Evolutionary conservation across 2,888 invertebrate genomes (phyloP).

Genomic region (Lithosia quadra): DNA sequence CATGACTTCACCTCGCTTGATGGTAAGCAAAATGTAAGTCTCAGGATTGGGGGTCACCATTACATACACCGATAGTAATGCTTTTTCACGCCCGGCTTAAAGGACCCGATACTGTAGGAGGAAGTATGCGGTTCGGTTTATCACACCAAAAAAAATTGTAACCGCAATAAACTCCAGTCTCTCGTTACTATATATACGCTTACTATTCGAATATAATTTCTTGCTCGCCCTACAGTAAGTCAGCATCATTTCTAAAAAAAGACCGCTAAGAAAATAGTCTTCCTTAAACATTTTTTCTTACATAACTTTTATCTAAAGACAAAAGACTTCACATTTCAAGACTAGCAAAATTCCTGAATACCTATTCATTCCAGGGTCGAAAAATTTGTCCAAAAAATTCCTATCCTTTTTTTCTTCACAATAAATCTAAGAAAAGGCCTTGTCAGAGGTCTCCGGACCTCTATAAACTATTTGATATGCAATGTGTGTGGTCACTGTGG

Average conservation of each 20-base stretch:
- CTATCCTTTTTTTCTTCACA: constrained; percentile 15
- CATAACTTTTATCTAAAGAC: not conserved
- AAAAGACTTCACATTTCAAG: not conserved
- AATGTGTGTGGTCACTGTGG: constrained; percentile 43
- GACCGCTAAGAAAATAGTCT: not conserved
- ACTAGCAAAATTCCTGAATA: constrained; percentile 4
- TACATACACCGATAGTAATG: no score
- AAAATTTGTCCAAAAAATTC: constrained; percentile 9
- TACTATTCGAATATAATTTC: no score
- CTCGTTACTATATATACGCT: no score
- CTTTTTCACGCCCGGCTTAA: no score
- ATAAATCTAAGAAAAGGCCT: constrained; percentile 32
- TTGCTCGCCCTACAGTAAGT: no score
- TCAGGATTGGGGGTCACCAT: no score
- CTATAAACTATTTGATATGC: constrained; percentile 43
- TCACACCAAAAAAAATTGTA: no score
- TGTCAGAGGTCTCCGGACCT: constrained; percentile 29
- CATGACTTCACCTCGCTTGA: no score
- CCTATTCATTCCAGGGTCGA: constrained; percentile 10
- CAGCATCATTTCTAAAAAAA: not conserved
- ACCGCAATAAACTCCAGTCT: no score
- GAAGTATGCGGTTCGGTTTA: no score
- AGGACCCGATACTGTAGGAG: no score
- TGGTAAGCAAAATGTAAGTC: no score
- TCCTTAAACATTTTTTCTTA: not conserved